These are phyloP conservation scores for Stenichneumon culpator DNA, from an alignment of 2,888 invertebrate species.

Conservation along the genomic window DNA sequence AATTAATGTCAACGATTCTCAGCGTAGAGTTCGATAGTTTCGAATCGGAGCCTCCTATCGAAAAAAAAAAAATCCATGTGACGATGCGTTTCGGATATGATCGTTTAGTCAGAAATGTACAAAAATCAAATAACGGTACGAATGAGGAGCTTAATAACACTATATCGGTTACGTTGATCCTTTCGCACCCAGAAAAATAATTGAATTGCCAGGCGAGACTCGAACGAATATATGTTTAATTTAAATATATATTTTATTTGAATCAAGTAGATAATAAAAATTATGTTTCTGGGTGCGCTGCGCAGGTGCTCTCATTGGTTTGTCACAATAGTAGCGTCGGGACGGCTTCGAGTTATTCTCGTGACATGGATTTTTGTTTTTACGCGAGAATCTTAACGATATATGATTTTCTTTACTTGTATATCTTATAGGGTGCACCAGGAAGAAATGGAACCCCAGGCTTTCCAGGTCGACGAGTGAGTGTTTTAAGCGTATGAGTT, in stretches of 20 bases:
- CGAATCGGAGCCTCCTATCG: no score
- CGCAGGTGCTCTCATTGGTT: neutral
- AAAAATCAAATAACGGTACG: neutral
- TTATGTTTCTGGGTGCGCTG: neutral
- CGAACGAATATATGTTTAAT: no score
- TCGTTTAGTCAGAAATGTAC: neutral
- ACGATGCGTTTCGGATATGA: neutral
- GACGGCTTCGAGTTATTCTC: neutral
- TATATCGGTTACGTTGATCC: neutral
- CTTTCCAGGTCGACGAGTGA: slow-evolving; percentile 81
- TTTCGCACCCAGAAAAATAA: neutral
- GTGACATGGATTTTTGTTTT: neutral
- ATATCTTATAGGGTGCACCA: slow-evolving; percentile 82
- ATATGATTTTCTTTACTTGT: slow-evolving; percentile 40
- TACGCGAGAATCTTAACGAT: neutral
- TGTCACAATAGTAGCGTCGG: neutral
- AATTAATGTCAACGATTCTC: neutral
- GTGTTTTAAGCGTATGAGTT: slow-evolving; percentile 55
- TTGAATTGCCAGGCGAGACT: no score
- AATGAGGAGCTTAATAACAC: neutral
- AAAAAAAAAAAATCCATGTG: no score
- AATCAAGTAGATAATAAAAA: no score
- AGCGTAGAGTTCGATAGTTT: no score
- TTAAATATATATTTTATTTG: no score
- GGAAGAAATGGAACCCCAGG: slow-evolving; percentile 86